Evolutionary conservation across 2,113 vertebrate species (phyloP).

Genomic region (Athene noctua): DNA sequence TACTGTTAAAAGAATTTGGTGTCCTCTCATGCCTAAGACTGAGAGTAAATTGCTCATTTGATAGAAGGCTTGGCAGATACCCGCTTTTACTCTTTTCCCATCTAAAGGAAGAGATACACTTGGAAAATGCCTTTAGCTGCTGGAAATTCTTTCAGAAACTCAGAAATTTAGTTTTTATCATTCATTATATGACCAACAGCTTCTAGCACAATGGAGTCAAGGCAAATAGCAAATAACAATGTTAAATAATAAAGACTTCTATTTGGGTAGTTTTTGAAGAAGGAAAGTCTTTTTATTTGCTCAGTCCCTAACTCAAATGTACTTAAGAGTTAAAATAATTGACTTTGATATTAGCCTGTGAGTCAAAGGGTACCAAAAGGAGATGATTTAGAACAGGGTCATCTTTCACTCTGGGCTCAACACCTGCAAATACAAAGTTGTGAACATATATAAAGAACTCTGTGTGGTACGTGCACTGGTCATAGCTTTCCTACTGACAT

Average conservation of each 20-base stretch:
- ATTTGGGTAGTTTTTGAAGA: neutral
- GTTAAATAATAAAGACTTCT: neutral
- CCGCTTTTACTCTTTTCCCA: neutral
- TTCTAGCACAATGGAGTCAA: neutral
- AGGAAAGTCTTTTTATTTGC: neutral
- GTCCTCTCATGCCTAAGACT: neutral
- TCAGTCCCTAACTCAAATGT: neutral
- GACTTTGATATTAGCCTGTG: neutral
- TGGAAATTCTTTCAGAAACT: neutral
- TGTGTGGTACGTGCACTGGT: neutral
- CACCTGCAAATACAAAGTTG: neutral
- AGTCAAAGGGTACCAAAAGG: neutral
- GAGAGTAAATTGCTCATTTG: neutral
- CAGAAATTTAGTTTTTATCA: neutral
- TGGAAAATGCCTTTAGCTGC: neutral
- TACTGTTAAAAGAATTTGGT: neutral
- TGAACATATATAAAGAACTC: neutral
- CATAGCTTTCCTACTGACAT: neutral
- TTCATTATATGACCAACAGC: neutral
- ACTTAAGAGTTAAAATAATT: neutral
- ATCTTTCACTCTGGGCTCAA: neutral
- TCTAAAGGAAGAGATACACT: neutral
- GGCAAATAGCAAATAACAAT: fast-evolving
- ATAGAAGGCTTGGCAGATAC: neutral
- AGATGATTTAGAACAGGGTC: neutral